Evolutionary conservation across 37 sponge, comb jelly and placozoan genomes (phyloP).

Genomic region (Cliona cf. orientalis): DNA sequence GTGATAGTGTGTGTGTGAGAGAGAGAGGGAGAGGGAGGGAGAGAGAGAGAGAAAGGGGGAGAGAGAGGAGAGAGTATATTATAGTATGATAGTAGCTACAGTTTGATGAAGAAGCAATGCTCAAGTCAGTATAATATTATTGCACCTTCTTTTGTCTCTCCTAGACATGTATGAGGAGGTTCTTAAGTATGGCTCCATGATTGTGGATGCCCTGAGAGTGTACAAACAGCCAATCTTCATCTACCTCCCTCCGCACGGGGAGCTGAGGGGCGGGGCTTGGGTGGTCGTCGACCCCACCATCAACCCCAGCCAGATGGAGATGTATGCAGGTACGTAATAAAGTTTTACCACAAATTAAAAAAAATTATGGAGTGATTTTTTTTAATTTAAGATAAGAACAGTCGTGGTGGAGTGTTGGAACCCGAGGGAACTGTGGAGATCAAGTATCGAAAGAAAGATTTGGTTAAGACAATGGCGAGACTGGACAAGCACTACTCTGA

Average conservation of each 20-base stretch:
- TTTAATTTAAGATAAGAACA: constrained; percentile 20
- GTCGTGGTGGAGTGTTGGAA: constrained; percentile 95
- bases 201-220: constrained; percentile 90
- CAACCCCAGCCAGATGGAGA: constrained; percentile 95
- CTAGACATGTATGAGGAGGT: constrained; percentile 98
- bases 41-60: no score
- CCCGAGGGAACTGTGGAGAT: constrained; percentile 96
- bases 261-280: constrained; percentile 99
- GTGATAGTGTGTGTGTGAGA: no score
- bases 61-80: no score
- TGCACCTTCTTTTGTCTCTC: neutral
- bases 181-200: constrained; percentile 96
- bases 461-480: constrained; percentile 84
- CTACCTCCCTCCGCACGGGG: constrained; percentile 97
- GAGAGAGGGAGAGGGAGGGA: no score
- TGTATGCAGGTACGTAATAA: constrained; percentile 90
- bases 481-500: constrained; percentile 72
- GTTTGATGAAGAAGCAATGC: no score
- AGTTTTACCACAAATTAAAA: neutral
- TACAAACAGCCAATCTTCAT: constrained; percentile 90
- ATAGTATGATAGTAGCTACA: no score
- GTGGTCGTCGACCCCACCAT: constrained; percentile 98
- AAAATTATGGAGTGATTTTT: neutral
- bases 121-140: no score
- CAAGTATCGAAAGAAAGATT: constrained; percentile 87